Percentiles rank a stretch among this genome's conserved stretches.
Evolutionary conservation across 2,113 vertebrate genomes (phyloP).

Genomic region (Laticauda laticaudata): DNA sequence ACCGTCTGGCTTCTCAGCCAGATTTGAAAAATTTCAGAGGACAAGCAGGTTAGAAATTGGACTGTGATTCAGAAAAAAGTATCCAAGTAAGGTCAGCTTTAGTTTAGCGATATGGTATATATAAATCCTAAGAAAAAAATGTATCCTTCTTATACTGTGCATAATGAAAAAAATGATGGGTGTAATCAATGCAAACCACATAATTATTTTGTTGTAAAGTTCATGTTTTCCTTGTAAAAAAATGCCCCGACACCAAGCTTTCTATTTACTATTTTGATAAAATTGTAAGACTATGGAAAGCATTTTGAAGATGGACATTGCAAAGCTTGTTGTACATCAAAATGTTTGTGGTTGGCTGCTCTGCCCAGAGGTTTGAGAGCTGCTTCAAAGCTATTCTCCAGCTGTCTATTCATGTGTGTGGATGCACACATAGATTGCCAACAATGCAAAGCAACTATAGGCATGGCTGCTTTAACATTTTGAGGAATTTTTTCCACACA

Average conservation of each 20-base stretch:
- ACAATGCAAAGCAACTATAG: neutral
- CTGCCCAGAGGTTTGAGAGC: neutral
- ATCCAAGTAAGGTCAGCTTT: neutral
- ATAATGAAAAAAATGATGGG: neutral
- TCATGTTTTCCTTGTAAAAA: neutral
- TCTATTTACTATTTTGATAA: neutral
- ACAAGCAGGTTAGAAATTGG: neutral
- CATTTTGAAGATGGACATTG: neutral
- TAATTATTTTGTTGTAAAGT: neutral
- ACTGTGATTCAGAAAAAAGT: neutral
- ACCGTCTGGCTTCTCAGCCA: conserved; percentile 2
- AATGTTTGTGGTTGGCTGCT: neutral
- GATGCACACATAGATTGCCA: neutral
- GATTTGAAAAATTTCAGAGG: neutral
- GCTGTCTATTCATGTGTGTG: neutral
- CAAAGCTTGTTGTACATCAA: neutral
- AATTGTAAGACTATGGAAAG: neutral
- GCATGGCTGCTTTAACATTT: neutral
- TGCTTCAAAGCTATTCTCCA: neutral
- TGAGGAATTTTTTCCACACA: neutral
- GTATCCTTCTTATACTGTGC: neutral
- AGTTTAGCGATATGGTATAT: neutral
- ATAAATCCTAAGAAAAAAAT: neutral
- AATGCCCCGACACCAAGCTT: neutral
- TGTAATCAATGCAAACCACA: neutral